Conservation (phyloP, 2,113 vertebrate species). For the Passer montanus region DNA sequence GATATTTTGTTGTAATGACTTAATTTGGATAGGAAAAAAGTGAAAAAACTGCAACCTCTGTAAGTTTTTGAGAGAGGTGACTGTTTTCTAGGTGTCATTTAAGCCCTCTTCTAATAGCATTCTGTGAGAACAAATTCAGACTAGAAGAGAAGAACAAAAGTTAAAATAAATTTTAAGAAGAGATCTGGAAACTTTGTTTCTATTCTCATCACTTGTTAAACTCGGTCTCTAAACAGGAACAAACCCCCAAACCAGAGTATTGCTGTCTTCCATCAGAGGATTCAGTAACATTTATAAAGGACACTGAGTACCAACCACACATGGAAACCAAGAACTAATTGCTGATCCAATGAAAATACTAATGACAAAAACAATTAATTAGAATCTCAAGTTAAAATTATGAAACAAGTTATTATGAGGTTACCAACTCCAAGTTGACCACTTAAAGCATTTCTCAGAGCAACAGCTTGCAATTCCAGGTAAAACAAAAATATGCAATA, state of each 20-base stretch:
- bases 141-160: neutral
- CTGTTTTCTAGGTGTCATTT: neutral
- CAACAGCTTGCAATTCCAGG: neutral
- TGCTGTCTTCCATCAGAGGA: neutral
- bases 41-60: neutral
- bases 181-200: neutral
- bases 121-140: neutral
- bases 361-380: neutral
- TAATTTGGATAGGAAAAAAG: neutral
- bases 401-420: neutral
- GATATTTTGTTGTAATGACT: neutral
- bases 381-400: neutral
- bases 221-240: neutral
- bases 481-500: neutral
- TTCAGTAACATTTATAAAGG: neutral
- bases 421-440: neutral
- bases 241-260: neutral
- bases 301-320: neutral
- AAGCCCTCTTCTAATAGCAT: neutral
- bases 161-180: neutral
- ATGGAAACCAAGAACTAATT: neutral
- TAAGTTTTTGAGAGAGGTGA: neutral
- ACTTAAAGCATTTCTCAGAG: neutral
- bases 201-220: neutral
- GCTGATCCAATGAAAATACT: neutral